Percentiles rank a stretch among this genome's conserved stretches.
phyloP scores from a whole-genome alignment of 2,797 vertebrate genomes.

The Phataginus tetradactyla region DNA sequence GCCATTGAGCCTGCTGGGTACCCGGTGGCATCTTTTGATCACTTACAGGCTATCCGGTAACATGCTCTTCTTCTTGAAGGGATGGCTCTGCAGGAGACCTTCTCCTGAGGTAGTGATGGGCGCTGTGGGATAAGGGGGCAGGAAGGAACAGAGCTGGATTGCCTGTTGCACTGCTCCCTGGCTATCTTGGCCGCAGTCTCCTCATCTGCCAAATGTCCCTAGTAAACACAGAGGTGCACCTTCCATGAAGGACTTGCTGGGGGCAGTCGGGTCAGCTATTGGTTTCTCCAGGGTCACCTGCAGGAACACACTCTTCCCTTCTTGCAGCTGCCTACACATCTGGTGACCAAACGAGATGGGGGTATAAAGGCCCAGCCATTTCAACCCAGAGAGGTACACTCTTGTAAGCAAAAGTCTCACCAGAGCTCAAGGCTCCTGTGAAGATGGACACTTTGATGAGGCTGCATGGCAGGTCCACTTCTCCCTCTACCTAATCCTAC shows the following conservation, averaged over 20 bases:
- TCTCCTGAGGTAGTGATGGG: background rate
- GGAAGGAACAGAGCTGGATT: background rate
- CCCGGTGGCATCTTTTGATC: background rate
- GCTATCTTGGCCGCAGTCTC: background rate
- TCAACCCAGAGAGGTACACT: background rate
- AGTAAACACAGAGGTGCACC: background rate
- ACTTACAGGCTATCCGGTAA: background rate
- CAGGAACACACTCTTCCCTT: background rate
- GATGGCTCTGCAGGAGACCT: background rate
- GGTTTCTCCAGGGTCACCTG: background rate
- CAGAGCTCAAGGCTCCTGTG: background rate
- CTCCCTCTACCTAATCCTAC: background rate
- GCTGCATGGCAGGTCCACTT: background rate
- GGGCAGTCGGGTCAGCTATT: background rate
- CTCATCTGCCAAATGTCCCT: background rate
- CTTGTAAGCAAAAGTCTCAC: background rate
- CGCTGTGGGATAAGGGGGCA: background rate
- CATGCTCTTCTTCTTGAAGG: background rate
- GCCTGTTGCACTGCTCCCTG: background rate
- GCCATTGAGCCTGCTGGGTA: background rate
- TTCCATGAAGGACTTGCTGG: background rate
- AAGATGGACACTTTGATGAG: background rate
- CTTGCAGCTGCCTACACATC: background rate
- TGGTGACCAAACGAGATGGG: background rate
- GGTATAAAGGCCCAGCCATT: background rate